Base-by-base conservation (phyloP, 1,140 invertebrate genomes). In the Eulimnadia texana region DNA sequence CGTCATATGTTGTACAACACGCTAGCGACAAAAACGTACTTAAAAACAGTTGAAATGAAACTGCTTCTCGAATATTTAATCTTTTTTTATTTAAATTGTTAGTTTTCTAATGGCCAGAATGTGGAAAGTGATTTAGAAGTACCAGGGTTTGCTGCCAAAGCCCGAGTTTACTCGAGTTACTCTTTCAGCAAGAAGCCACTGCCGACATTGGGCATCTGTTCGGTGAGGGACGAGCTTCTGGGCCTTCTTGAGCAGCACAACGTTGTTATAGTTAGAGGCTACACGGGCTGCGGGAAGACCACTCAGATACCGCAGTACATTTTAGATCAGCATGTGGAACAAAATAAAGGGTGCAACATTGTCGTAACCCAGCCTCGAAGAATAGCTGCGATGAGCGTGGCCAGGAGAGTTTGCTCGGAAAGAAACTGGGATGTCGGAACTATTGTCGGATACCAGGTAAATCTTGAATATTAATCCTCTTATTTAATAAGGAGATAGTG, bases 281-380 rank as follows among this genome's bases (percentile, higher is more conserved):
- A 84, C 60, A 95, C 92, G 2, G 92, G 92, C 3, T 80, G 78
- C 70, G 81, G 81, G 10, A 82, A 84, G 73, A 87, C 87, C 2
- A 93, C 88, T 0, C 88, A 90, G 77, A 82, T 91, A 2, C 88
- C 89, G 0, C 90, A 94, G 70, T 90, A 86, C 76, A 86, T 96
- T 64, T 71, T 95, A 24, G 85, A 95, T 71, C 74, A 83, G 61
- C 81, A 80, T 69, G 77, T 73, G 55, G 72, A 77, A 11, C 68
- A 68, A 1, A 77, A 76, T 20, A 71, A 72, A 55, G 74, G 79
- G 23, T 90, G 88, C 69, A 86, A 90, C 67, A 90, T 94, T 62
- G 75, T 92, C 64, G 88, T 92, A 1, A 93, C 90, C 0, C 89
- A 93, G 68, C 91, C 91, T 2, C 76, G 90, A 60, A 77, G 87